These are phyloP conservation scores for Microhierax caerulescens DNA, from an alignment of 2,797 vertebrate genomes.

Conservation along the genomic window DNA sequence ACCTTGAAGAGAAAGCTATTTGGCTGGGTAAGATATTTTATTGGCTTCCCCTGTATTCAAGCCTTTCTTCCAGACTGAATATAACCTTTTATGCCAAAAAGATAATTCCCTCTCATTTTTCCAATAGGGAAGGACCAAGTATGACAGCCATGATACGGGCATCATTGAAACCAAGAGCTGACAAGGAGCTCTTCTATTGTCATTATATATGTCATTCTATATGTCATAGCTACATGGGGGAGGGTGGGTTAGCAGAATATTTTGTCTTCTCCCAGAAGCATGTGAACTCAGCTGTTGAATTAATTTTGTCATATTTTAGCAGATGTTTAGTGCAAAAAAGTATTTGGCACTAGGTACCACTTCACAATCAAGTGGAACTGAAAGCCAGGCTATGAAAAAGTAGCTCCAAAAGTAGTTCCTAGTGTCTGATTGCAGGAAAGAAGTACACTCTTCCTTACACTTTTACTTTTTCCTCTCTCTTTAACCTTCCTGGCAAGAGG, in stretches of 20 bases:
- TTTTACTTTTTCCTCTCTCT: neutral
- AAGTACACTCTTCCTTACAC: neutral
- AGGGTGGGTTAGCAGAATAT: neutral
- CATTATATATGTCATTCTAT: too few species aligned
- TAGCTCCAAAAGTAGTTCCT: neutral
- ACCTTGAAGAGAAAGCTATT: neutral
- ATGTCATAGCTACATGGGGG: rapidly evolving
- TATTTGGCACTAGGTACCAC: neutral
- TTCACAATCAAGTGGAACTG: neutral
- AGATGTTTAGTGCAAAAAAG: neutral
- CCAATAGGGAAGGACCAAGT: neutral
- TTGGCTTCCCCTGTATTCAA: neutral
- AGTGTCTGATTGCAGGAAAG: neutral
- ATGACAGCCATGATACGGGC: rapidly evolving
- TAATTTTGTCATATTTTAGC: neutral
- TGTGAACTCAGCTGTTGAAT: neutral
- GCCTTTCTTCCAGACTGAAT: neutral
- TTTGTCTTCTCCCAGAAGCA: neutral
- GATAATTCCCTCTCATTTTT: neutral
- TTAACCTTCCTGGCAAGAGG: neutral
- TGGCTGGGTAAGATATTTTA: neutral
- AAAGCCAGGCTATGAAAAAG: neutral
- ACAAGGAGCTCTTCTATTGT: neutral
- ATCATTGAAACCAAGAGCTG: neutral
- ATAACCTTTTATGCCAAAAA: neutral